Evolutionary conservation across 2,113 vertebrate genomes (phyloP).

Genomic region (Rostratula benghalensis): DNA sequence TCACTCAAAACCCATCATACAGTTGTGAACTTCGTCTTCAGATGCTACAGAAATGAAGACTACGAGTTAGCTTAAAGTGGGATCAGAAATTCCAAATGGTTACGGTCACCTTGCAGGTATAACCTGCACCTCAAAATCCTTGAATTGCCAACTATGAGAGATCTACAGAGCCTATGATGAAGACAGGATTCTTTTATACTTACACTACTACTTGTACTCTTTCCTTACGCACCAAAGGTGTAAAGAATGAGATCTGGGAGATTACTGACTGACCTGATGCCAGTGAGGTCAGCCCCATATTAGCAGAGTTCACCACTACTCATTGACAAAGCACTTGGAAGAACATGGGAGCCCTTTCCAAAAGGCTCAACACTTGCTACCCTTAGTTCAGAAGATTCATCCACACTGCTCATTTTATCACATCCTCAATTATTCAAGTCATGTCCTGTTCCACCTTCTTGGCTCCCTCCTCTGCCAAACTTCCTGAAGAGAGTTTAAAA

Average conservation of each 20-base stretch:
- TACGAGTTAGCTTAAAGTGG: background rate
- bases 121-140: background rate
- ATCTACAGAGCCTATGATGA: background rate
- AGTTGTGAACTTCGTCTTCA: background rate
- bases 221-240: background rate
- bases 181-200: background rate
- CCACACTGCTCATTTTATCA: background rate
- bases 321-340: background rate
- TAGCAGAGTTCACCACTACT: background rate
- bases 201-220: background rate
- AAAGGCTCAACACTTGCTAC: background rate
- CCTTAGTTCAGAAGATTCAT: background rate
- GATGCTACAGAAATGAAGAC: background rate
- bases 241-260: background rate
- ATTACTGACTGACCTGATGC: background rate
- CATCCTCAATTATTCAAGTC: background rate
- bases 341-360: background rate
- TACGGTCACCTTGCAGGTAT: background rate
- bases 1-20: background rate
- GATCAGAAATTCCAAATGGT: background rate
- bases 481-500: background rate
- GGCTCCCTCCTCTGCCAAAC: background rate
- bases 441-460: background rate
- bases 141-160: background rate
- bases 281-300: background rate